phyloP scores from a whole-genome alignment of 2,888 invertebrate species.

The Geophilus truncorum region DNA sequence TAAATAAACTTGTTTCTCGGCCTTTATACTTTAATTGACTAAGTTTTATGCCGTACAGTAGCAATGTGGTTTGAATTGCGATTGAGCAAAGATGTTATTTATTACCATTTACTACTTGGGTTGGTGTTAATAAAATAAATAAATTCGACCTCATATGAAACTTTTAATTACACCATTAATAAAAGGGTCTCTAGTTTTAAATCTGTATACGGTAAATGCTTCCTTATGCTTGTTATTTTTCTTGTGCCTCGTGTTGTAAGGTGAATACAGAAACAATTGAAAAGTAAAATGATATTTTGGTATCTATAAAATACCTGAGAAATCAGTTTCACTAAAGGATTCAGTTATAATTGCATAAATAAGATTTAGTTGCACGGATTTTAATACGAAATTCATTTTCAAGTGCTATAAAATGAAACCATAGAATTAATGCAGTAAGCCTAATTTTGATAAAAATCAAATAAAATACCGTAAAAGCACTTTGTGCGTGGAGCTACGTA shows the following conservation, averaged over 20 bases:
- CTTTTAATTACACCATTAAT: not conserved
- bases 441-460: not conserved
- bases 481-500: no score
- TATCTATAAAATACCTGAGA: not conserved
- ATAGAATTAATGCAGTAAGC: no score
- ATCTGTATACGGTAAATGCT: not conserved
- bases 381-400: no score
- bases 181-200: not conserved
- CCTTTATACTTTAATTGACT: no score
- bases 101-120: not conserved
- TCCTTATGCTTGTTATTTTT: not conserved
- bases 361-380: not conserved
- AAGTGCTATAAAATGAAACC: no score
- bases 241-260: not conserved
- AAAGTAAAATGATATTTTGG: not conserved
- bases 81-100: no score
- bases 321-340: not conserved
- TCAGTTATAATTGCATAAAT: not conserved
- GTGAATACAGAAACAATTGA: not conserved
- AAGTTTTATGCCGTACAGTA: no score
- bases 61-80: no score
- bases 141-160: not conserved
- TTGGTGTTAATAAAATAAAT: not conserved
- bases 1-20: no score
- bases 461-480: no score